Conservation (phyloP, 2,797 vertebrate species). For the Rousettus madagascariensis region DNA sequence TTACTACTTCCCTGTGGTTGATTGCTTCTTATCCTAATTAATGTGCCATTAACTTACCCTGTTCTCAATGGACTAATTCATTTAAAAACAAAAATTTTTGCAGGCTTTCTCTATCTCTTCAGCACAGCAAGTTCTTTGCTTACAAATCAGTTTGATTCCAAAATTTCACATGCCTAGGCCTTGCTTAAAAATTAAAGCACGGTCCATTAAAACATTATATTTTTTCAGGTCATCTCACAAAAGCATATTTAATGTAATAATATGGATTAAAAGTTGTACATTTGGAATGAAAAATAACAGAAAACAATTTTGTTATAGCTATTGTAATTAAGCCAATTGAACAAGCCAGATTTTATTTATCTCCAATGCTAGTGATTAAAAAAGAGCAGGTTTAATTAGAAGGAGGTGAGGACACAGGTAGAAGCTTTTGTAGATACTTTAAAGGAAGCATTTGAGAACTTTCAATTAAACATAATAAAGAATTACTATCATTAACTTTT, state of each 20-base stretch:
- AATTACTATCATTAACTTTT: neutral
- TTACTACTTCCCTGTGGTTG: neutral
- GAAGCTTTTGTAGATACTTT: neutral
- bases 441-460: neutral
- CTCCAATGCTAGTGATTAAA: neutral
- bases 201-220: neutral
- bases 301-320: neutral
- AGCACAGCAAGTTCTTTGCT: constrained; percentile 27
- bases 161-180: constrained; percentile 12
- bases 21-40: constrained; percentile 25
- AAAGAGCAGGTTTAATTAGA: constrained; percentile 9
- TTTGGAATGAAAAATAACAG: constrained; percentile 2
- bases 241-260: neutral
- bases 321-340: constrained; percentile 5
- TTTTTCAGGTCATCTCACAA: constrained; percentile 5
- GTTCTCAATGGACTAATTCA: neutral
- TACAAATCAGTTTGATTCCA: constrained; percentile 38
- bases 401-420: neutral
- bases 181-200: constrained; percentile 43
- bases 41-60: neutral
- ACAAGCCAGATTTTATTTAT: constrained; percentile 14
- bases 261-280: neutral
- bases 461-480: neutral
- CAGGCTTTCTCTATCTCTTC: neutral
- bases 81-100: neutral